Evolutionary conservation across 2,797 vertebrate species (phyloP).

Genomic region (Acanthopagrus latus): DNA sequence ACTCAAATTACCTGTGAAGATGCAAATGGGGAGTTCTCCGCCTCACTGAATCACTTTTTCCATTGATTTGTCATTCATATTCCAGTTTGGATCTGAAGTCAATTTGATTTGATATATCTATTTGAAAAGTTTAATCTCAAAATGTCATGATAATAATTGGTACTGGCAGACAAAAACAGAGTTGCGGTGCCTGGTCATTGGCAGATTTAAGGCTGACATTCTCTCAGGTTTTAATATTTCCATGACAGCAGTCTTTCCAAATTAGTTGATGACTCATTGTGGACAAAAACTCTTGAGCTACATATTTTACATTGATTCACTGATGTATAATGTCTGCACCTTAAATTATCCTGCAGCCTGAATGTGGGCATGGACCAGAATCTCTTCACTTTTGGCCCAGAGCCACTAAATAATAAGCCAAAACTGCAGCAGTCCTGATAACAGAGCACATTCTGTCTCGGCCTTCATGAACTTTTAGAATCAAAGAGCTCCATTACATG

Average conservation of each 20-base stretch:
- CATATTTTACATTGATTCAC: neutral
- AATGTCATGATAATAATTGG: neutral
- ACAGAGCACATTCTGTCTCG: neutral
- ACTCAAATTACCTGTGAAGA: constrained; percentile 13
- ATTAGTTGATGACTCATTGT: neutral
- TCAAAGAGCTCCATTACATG: constrained; percentile 8
- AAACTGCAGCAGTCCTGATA: neutral
- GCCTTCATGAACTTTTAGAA: constrained; percentile 9
- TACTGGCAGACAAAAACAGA: neutral
- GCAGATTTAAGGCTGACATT: no score
- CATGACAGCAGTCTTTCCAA: neutral
- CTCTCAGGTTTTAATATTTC: neutral
- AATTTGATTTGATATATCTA: neutral
- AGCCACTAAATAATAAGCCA: neutral
- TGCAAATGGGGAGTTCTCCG: neutral
- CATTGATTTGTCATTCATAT: neutral
- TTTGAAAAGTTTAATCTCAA: neutral
- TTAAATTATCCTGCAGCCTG: neutral
- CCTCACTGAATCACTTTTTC: neutral
- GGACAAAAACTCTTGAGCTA: neutral
- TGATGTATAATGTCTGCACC: no score
- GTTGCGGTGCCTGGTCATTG: no score
- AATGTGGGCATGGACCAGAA: neutral
- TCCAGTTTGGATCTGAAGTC: neutral
- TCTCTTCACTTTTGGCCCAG: neutral